A percentile compares a stretch with the other conserved stretches of the same genome.
Evolutionary conservation across 2,797 vertebrate genomes (phyloP).

Genomic region (Trichosurus vulpecula): DNA sequence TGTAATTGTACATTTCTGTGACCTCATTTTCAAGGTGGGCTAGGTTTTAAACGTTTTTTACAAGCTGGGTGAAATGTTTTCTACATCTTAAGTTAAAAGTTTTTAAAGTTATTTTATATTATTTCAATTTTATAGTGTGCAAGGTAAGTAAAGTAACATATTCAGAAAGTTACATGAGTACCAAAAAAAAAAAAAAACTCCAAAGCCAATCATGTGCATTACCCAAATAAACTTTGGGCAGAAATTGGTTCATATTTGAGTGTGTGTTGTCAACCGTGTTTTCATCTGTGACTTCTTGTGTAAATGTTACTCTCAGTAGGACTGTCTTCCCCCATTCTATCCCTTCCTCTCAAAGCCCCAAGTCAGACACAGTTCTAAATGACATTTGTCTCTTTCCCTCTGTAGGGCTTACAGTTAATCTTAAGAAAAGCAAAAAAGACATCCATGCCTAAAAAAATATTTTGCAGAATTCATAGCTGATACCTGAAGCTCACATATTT

Average conservation of each 20-base stretch:
- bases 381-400: conserved; percentile 44
- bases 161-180: conserved; percentile 68
- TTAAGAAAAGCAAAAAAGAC: conserved; percentile 69
- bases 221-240: conserved; percentile 25
- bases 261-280: fast-evolving
- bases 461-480: background rate
- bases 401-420: conserved; percentile 36
- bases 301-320: background rate
- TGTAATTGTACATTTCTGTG: conserved; percentile 81
- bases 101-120: conserved; percentile 71
- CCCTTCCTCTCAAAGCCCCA: conserved; percentile 21
- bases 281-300: background rate
- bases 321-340: background rate
- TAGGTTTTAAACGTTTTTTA: conserved; percentile 81
- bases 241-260: background rate
- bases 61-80: conserved; percentile 81
- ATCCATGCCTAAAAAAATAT: conserved; percentile 50
- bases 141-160: conserved; percentile 56
- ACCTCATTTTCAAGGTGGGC: conserved; percentile 81
- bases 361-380: background rate
- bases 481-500: conserved; percentile 46
- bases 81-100: conserved; percentile 76
- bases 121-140: conserved; percentile 54
- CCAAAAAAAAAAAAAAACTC: conserved; percentile 73
- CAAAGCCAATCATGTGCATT: conserved; percentile 78